phyloP scores from a whole-genome alignment of 2,797 vertebrate species.

The Argyrosomus regius region DNA sequence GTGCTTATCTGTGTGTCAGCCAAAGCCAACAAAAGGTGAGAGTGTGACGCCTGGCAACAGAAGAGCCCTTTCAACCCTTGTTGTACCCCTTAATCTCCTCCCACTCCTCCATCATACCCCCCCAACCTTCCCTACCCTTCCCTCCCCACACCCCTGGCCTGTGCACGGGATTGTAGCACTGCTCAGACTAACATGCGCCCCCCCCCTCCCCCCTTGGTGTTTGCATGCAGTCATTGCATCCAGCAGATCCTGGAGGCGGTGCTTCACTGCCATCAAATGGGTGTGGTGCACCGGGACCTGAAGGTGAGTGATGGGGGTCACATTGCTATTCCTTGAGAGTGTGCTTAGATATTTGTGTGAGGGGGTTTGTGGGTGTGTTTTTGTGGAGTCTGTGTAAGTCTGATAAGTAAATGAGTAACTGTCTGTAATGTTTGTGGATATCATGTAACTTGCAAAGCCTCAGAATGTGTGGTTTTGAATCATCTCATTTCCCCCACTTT shows the following conservation, averaged over 20 bases:
- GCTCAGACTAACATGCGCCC: constrained; percentile 83
- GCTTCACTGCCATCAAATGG: constrained; percentile 98
- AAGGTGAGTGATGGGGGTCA: constrained; percentile 83
- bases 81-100: constrained; percentile 18
- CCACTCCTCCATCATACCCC: constrained; percentile 16
- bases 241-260: constrained; percentile 99
- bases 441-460: constrained; percentile 24
- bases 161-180: constrained; percentile 81
- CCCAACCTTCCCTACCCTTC: constrained; percentile 3
- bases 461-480: constrained; percentile 13
- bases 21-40: constrained; percentile 19
- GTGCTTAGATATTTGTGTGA: constrained; percentile 27
- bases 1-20: constrained; percentile 14
- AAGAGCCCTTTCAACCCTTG: constrained; percentile 43
- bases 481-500: neutral
- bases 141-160: constrained; percentile 61
- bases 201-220: constrained; percentile 75
- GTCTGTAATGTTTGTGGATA: constrained; percentile 41
- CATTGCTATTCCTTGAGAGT: constrained; percentile 55
- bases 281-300: constrained; percentile 94
- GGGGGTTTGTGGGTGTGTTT: constrained; percentile 23
- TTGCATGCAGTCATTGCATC: constrained; percentile 97
- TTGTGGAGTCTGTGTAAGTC: constrained; percentile 52
- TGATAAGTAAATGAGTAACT: constrained; percentile 10
- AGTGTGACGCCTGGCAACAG: constrained; percentile 53